Base-by-base conservation (phyloP, 2,113 vertebrate genomes). In the Otis tarda region DNA sequence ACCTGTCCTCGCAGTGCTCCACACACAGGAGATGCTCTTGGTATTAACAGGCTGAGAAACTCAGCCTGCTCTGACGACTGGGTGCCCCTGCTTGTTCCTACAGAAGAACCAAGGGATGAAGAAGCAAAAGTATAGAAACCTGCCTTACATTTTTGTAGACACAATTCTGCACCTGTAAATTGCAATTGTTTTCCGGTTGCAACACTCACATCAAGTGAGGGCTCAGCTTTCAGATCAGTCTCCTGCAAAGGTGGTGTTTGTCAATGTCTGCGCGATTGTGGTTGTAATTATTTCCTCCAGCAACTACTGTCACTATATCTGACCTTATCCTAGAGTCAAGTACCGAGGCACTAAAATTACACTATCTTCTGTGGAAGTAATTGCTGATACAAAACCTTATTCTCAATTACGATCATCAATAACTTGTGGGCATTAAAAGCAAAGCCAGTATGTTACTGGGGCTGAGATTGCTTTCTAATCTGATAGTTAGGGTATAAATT, bases 1-100 rank as follows among this genome's bases (percentile, higher is more conserved):
- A 39, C 65, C 45, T 2, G 1, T 37, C 17, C 64, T 43, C 2
- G 0, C 9, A 2, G 70, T 3, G 5, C 75, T 39, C 67, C 76
- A n/a, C 50, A 69, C 50, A 12, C 27, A 31, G 57, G 45, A 92
- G 73, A 53, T 50, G 80, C 45, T 92, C 20, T 4, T 74, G 47
- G 73, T 27, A 59, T 14, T 22, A 25, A 52, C 37, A 30, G 19
- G 20, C 39, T 89, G 52, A 78, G 47, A 70, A 84, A 75, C 1
- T 1, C 63, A 74, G 68, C 50, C 50, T 45, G 77, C 59, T 41
- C 47, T 4, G 4, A 53, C 0, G 0, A 12, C 53, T 37, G 14
- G 52, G 24, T 60, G 37, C 33, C 24, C 55, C 43, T 37, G 60
- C 53, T 52, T 12, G 10, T 35, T 87, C 28, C 68, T 65, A 12